Evolutionary conservation across 2,888 invertebrate genomes (phyloP), one percentile per base, ranked within the genome.

Genomic region (Aspidiotus destructor): DNA sequence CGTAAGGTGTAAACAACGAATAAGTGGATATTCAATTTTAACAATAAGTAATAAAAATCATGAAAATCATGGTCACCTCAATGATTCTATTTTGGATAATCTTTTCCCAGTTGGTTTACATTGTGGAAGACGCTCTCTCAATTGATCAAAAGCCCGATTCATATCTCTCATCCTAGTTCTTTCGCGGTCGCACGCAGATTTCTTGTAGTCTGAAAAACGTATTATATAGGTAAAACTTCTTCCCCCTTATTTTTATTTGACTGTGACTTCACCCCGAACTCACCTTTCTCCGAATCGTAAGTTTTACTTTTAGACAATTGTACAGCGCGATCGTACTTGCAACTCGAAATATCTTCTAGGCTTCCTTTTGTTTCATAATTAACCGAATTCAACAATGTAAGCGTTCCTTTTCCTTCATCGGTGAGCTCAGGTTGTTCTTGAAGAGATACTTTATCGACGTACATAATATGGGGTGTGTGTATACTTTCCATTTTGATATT

Each of bases 151-250:
- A 0, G 90, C 89, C 63, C 83, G 81, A 76, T 91, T 91, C 90
- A 91, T 91, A 74, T 90, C 90, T 3, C 87, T 81, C 91, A 91
- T 91, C 53, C 91, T 80, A 0, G 88, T 89, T 7, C 91, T 79
- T 75, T 91, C 91, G 40, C 91, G 81, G 75, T 89, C 89, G 74
- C 90, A 90, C 0, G 91, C 91, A 0, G 89, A 88, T 76, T 87
- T 87, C 77, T 88, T 88, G 77, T 89, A 89, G 77, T 89, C 89
- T 87, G 79, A 48, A 75, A 48, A 63, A 28, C 28, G 28, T 28
- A 8, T 11, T 8, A 7, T 6, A 58, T 13, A 76, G 60, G n/a
- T n/a, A 28, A 28, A 28, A 28, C 2, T 28, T 28, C 28, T 28
- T 28, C 1, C 28, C 28, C 5, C 28, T 28, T 28, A 28, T 28